Conservation (phyloP, 2,113 vertebrate genomes). For the Dasypus novemcinctus region DNA sequence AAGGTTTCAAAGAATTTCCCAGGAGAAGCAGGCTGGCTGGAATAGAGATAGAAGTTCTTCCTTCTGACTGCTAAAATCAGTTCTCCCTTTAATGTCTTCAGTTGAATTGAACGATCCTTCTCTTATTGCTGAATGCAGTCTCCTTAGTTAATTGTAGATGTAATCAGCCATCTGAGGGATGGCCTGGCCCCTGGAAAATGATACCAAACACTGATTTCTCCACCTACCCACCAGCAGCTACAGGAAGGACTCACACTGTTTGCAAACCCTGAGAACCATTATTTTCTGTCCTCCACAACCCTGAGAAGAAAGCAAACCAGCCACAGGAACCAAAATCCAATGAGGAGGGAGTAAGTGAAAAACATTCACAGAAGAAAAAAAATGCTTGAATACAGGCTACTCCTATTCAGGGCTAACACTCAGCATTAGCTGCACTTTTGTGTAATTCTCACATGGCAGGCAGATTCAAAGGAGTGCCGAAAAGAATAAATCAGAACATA, state of each 20-base stretch:
- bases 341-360: not conserved
- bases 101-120: no score
- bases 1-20: no score
- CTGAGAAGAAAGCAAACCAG: not conserved
- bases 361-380: not conserved
- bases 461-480: not conserved
- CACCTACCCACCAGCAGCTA: not conserved
- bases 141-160: no score
- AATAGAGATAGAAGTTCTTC: no score
- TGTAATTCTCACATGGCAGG: not conserved
- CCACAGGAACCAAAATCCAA: not conserved
- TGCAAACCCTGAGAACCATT: not conserved
- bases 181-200: not conserved
- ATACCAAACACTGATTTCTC: not conserved
- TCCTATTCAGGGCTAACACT: not conserved
- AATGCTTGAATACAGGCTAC: not conserved
- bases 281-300: constrained; percentile 14
- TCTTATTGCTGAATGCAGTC: no score
- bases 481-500: constrained; percentile 18
- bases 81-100: no score
- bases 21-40: no score
- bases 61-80: no score
- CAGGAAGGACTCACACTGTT: not conserved
- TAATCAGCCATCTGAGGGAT: no score
- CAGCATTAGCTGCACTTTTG: not conserved